Conservation (phyloP, 2,888 invertebrate species). For the Brenthis daphne region DNA sequence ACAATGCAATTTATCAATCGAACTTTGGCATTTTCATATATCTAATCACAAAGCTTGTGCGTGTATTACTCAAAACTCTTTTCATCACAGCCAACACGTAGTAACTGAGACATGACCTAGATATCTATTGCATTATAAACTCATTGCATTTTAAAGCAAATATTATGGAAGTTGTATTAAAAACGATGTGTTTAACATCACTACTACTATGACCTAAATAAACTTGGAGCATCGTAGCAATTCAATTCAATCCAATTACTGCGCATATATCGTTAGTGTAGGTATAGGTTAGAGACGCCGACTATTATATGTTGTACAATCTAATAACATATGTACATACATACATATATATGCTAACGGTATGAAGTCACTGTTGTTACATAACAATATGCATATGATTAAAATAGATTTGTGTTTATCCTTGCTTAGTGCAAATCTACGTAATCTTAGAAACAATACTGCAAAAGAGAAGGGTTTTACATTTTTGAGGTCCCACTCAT, state of each 20-base stretch:
- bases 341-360: not conserved
- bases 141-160: conserved; percentile 9
- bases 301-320: conserved; percentile 18
- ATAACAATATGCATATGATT: not conserved
- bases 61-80: not conserved
- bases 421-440: not conserved
- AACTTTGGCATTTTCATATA: no score
- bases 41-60: no score
- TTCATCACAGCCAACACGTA: not conserved
- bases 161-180: conserved; percentile 29
- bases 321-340: conserved; percentile 1
- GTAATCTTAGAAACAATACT: not conserved
- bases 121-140: conserved; percentile 6
- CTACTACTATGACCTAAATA: conserved; percentile 69
- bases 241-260: conserved; percentile 75
- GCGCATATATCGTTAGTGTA: conserved; percentile 47
- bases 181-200: conserved; percentile 57
- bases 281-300: conserved; percentile 28
- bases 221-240: conserved; percentile 62
- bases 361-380: not conserved
- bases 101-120: conserved; percentile 2
- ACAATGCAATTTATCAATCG: no score
- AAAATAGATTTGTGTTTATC: conserved; percentile 8
- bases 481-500: no score
- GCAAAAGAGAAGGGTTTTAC: not conserved